Evolutionary conservation across 2,797 vertebrate genomes (phyloP).

Genomic region (Pangasius djambal): DNA sequence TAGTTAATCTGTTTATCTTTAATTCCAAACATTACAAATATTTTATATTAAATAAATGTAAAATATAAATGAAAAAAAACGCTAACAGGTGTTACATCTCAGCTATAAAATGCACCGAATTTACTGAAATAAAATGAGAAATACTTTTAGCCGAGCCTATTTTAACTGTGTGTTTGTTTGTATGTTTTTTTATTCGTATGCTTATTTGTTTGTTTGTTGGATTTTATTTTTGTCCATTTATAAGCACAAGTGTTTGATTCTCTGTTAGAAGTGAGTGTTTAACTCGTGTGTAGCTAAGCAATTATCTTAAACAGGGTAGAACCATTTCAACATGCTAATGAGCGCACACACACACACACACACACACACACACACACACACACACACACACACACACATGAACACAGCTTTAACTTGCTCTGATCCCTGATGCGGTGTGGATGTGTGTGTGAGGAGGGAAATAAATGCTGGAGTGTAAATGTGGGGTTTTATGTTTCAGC

Average conservation of each 20-base stretch:
- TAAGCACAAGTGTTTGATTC: slow-evolving; percentile 4
- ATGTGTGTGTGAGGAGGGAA: not conserved
- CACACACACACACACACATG: not conserved
- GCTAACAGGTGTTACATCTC: not conserved
- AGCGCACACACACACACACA: not conserved
- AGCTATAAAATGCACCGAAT: not conserved
- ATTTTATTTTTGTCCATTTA: not conserved
- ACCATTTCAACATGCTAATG: slow-evolving; percentile 11
- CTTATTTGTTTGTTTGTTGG: not conserved
- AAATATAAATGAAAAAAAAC: not conserved
- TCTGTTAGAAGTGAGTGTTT: slow-evolving; percentile 13
- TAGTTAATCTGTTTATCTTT: not conserved
- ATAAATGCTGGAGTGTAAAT: not conserved
- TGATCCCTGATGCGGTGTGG: not conserved
- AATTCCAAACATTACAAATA: too few species aligned
- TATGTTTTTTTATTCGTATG: not conserved
- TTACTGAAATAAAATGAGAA: not conserved
- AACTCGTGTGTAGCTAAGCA: slow-evolving; percentile 1
- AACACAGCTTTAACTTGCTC: not conserved
- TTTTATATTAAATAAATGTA: not conserved
- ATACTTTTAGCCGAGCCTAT: not conserved
- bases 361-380: not conserved
- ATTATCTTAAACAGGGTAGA: slow-evolving; percentile 33
- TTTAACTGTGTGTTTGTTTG: too few species aligned
- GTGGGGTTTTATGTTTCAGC: slow-evolving; percentile 19